Evolutionary conservation across 2,797 vertebrate species (phyloP).

Genomic region (Myiothlypis chrysogaster): DNA sequence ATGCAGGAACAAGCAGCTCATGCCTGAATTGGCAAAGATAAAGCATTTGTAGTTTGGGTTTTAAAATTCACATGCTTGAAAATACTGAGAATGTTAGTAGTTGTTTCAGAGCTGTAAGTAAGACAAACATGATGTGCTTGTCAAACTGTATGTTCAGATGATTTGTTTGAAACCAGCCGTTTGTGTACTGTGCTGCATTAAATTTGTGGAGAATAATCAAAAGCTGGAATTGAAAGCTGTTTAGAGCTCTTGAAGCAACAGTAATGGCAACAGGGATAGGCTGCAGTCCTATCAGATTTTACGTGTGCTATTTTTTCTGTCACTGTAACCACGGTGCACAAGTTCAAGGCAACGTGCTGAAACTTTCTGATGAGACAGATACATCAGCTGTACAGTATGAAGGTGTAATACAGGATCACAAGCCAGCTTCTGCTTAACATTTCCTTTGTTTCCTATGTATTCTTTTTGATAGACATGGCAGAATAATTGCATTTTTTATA

Average conservation of each 20-base stretch:
- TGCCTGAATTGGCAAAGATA: constrained; percentile 7
- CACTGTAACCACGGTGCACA: background rate
- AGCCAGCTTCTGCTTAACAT: background rate
- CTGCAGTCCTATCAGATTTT: constrained; percentile 36
- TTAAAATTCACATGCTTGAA: constrained; percentile 21
- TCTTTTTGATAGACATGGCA: constrained; percentile 9
- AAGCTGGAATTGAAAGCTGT: constrained; percentile 15
- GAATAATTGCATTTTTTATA: constrained; percentile 18
- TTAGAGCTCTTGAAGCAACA: constrained; percentile 29
- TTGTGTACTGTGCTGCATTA: background rate
- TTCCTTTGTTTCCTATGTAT: background rate
- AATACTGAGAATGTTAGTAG: background rate
- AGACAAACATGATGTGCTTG: background rate
- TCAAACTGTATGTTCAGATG: background rate
- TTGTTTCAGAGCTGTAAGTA: constrained; percentile 5
- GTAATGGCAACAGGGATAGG: background rate
- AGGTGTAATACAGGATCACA: background rate
- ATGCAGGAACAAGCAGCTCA: background rate
- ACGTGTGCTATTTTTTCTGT: constrained; percentile 12
- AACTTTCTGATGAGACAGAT: background rate
- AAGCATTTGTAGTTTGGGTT: background rate
- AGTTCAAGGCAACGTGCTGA: constrained; percentile 7
- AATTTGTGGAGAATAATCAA: constrained; percentile 27
- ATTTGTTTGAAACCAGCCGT: constrained; percentile 16
- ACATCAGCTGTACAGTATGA: background rate